Evolutionary conservation across 2,888 invertebrate species (phyloP), one percentile per base, ranked within the genome.

Genomic region (Polymixis flavicincta): DNA sequence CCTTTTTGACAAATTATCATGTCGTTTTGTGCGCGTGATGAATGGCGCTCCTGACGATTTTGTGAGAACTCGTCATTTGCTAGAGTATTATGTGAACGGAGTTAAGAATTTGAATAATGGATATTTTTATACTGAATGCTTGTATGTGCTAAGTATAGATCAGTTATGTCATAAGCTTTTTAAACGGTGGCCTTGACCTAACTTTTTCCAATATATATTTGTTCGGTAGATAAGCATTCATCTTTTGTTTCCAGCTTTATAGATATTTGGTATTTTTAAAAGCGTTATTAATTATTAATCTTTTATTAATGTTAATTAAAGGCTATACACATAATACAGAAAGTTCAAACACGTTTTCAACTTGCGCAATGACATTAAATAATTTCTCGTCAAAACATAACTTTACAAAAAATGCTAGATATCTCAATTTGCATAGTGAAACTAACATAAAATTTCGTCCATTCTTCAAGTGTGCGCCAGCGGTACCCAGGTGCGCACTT

Each of bases 1-100:
- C 78, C 85, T 85, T 87, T 85, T 75, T 86, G 87, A 86, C 85
- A 87, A 80, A 86, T 87, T 85, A 86, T 85, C 78, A 63, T 77
- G 79, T 71, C 76, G 76, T 77, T 84, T 74, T 86, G 75, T 73
- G 76, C 60, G 45, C 50, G 59, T 86, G 79, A 80, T 74, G 80
- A 71, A 82, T 78, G 64, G 65, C 25, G 61, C 61, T 67, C 70
- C 60, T 67, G 71, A 77, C 69, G 70, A 77, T 85, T 76, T 80
- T 74, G 64, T 76, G 55, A 74, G 76, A 55, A 76, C 71, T 70
- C 65, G n/a, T 50, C 60, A 71, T 80, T 80, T 71, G 28, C 50
- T 54, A 14, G 67, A 52, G 54, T 37, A 59, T 80, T 32, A n/a
- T 69, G 57, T 52, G 64, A 25, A 71, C 42, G 19, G 60, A 77